Base-by-base conservation (phyloP, 1,140 invertebrate species). In the Macrostomum lignano region DNA sequence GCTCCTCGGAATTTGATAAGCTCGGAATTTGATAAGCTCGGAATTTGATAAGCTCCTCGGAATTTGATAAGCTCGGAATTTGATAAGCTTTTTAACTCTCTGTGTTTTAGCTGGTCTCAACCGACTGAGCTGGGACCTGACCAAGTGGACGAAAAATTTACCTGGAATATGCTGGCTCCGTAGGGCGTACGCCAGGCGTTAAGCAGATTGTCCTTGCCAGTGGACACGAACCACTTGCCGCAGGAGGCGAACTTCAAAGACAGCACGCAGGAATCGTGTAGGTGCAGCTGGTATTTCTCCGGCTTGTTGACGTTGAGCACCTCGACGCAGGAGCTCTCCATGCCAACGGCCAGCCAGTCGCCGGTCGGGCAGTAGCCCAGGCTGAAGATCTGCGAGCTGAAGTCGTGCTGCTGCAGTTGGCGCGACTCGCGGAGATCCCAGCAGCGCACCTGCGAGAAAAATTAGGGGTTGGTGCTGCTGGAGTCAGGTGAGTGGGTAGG, bases 181-280 rank as follows among this genome's bases (percentile, higher is more conserved):
- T 93, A 91, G 2, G 88, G 88, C 43, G 86, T 91, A 47, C 84
- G 67, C 86, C 86, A 96, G 22, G 79, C 81, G 58, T 94, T 93
- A 22, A 96, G 65, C 42, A 88, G 65, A 61, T 94, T 93, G 50
- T 96, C 88, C 61, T 96, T 96, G 38, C 88, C 88, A 3, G 88
- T 96, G 21, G 78, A 86, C 31, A 88, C 79, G 59, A 96, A 96
- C 84, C 86, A 96, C 60, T 96, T 91, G 42, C 84, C 86, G 53
- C 74, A 79, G 17, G 77, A 71, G 21, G 88, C 82, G 63, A 94
- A 96, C 47, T 81, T 71, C 36, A 96, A 65, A 33, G 84, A 88
- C 7, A 96, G 65, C n/a, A 96, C 88, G 59, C 88, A 96, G 36
- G 76, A 86, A 58, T 96, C 86, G 60, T 96, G 88, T 39, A 93